Conservation (phyloP, 1,140 invertebrate species). For the Drosophila burlai region DNA sequence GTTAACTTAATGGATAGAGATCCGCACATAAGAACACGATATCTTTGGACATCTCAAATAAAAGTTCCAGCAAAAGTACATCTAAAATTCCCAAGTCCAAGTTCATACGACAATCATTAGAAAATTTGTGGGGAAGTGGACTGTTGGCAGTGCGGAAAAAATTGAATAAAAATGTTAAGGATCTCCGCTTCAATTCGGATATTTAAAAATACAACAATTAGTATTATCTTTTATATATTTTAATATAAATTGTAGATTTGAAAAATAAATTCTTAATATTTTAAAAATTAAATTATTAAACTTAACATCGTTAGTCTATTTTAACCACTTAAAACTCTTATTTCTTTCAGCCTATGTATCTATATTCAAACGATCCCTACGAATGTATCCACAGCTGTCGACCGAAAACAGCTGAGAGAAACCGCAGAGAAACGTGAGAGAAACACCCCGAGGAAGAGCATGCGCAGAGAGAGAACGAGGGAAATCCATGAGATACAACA, state of each 20-base stretch:
- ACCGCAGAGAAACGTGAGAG: constrained; percentile 1
- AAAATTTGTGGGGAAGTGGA: no score
- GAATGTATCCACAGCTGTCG: constrained; percentile 53
- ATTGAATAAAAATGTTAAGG: no score
- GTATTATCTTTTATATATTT: not conserved
- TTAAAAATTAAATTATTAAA: no score
- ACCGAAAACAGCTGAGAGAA: constrained; percentile 41
- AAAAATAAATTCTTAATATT: no score
- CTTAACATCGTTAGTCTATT: not conserved
- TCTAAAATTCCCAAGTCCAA: not conserved
- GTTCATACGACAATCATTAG: not conserved
- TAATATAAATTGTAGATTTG: no score
- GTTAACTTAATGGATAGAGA: no score
- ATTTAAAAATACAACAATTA: no score
- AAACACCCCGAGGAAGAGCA: not conserved
- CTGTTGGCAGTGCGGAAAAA: not conserved
- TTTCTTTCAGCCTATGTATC: not conserved
- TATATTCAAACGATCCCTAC: constrained; percentile 26
- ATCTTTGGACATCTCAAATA: no score
- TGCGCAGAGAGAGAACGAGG: constrained; percentile 6
- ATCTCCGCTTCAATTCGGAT: not conserved
- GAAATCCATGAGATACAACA: constrained; percentile 45
- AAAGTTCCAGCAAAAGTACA: no score
- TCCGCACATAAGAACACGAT: no score
- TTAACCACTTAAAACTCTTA: accelerated